These are phyloP conservation scores for Crypturellus tataupa DNA, from an alignment of 2,797 vertebrate genomes.

Conservation along the genomic window DNA sequence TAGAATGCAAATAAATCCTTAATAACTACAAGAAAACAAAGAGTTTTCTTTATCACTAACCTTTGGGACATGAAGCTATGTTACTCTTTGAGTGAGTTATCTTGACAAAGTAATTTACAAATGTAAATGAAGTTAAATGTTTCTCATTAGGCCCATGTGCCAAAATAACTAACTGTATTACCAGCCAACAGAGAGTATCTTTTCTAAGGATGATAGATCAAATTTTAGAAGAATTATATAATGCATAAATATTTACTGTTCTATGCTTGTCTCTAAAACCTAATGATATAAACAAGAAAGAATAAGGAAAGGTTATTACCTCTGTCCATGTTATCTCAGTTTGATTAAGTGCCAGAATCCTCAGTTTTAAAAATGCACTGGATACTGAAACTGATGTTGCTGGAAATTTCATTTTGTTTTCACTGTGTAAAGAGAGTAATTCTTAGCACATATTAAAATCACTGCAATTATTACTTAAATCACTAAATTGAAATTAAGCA, in stretches of 20 bases:
- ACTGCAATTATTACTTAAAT: neutral
- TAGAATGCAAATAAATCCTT: neutral
- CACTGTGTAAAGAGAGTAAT: constrained; percentile 75
- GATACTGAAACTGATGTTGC: constrained; percentile 55
- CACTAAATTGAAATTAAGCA: neutral
- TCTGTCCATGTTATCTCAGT: constrained; percentile 90
- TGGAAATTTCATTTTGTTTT: constrained; percentile 86
- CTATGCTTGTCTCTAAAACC: neutral
- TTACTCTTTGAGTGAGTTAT: neutral
- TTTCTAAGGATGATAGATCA: neutral
- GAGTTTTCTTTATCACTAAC: neutral
- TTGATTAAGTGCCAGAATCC: constrained; percentile 85
- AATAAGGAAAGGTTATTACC: constrained; percentile 78
- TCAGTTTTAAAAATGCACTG: constrained; percentile 83
- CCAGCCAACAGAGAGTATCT: neutral
- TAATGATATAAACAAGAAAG: neutral
- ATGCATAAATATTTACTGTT: neutral
- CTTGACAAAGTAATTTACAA: neutral
- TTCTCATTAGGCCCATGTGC: neutral
- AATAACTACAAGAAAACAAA: neutral
- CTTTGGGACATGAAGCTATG: neutral
- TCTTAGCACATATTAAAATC: neutral
- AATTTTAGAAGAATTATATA: neutral
- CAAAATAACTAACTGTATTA: neutral
- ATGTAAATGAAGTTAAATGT: neutral